Percentiles rank a stretch among this genome's conserved stretches.
phyloP scores from a whole-genome alignment of 1,140 invertebrate species.

The Myzus persicae region DNA sequence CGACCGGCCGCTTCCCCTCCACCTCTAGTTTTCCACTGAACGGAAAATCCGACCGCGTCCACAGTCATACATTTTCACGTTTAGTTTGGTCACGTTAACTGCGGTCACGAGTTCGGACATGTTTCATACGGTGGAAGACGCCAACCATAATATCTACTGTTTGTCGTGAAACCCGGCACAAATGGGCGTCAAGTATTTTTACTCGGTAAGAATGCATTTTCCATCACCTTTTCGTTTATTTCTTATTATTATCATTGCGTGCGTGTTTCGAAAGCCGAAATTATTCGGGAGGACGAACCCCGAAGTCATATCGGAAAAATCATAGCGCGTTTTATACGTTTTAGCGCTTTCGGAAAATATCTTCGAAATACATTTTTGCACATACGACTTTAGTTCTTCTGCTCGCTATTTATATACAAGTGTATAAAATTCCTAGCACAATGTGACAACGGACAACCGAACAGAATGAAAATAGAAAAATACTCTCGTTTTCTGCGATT shows the following conservation, averaged over 20 bases:
- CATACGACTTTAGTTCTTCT: not conserved
- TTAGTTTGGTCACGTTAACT: constrained; percentile 27
- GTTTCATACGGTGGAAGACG: constrained; percentile 39
- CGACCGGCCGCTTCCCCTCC: not conserved
- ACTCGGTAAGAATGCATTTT: constrained; percentile 29
- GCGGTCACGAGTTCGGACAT: constrained; percentile 35
- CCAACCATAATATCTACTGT: not conserved
- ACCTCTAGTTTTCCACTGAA: not conserved
- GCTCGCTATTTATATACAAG: not conserved
- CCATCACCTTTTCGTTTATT: not conserved
- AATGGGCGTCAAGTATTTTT: constrained; percentile 46
- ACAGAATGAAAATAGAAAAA: not conserved
- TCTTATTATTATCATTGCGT: not conserved
- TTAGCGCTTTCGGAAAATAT: not conserved
- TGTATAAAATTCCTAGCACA: not conserved
- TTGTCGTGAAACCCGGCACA: constrained; percentile 37
- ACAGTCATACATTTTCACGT: not conserved
- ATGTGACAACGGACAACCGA: not conserved
- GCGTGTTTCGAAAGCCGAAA: not conserved
- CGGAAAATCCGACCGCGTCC: not conserved
- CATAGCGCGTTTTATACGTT: not conserved
- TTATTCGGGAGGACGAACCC: not conserved
- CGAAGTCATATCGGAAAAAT: not conserved
- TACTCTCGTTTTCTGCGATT: constrained; percentile 4
- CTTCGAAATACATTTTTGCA: not conserved